These are phyloP conservation scores for Magallana gigas DNA, from an alignment of 1,140 invertebrate genomes.

Conservation along the genomic window DNA sequence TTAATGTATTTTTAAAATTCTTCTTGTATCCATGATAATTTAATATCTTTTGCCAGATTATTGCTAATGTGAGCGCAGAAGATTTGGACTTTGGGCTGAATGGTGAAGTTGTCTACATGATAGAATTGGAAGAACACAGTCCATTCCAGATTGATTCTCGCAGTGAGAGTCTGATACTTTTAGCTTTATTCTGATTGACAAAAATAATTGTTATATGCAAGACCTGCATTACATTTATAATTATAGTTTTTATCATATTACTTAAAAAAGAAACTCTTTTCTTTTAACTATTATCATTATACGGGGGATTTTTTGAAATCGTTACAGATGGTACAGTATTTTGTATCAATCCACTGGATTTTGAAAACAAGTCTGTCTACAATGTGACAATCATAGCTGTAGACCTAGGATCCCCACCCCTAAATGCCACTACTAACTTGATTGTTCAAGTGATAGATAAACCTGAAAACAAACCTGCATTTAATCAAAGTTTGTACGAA, in stretches of 20 bases:
- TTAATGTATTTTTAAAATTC: no score
- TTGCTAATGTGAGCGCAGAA: slow-evolving; percentile 54
- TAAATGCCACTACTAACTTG: slow-evolving; percentile 40
- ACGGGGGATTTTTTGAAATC: no score
- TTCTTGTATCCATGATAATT: no score
- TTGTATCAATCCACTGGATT: slow-evolving; percentile 50
- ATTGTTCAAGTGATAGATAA: slow-evolving; percentile 55
- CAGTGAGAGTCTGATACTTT: neutral
- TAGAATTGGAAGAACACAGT: neutral
- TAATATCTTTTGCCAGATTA: neutral
- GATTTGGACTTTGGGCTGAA: slow-evolving; percentile 64
- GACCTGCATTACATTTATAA: no score
- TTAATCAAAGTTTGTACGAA: slow-evolving; percentile 75
- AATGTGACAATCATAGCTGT: slow-evolving; percentile 56
- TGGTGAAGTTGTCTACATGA: slow-evolving; percentile 45
- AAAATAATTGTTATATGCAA: no score
- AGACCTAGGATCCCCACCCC: slow-evolving; percentile 59
- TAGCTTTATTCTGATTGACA: no score
- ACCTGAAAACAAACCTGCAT: slow-evolving; percentile 71
- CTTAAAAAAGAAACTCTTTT: no score
- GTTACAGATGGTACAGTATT: slow-evolving; percentile 55
- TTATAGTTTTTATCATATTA: no score
- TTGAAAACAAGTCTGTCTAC: slow-evolving; percentile 53
- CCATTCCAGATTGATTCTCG: neutral
- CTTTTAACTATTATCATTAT: no score